A percentile compares a stretch with the other conserved stretches of the same genome.
phyloP scores from a whole-genome alignment of 2,888 invertebrate genomes.

The Troilus luridus region DNA sequence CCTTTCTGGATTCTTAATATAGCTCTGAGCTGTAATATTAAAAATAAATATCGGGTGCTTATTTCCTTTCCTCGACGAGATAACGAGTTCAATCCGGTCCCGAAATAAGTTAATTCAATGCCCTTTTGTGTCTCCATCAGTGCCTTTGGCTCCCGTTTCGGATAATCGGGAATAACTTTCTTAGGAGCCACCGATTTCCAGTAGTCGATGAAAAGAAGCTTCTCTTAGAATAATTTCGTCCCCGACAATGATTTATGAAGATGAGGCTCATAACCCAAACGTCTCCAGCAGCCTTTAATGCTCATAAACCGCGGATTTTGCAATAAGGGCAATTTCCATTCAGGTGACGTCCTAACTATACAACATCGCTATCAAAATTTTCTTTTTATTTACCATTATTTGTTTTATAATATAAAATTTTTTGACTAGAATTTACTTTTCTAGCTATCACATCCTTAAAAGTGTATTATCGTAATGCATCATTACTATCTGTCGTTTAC shows the following conservation, averaged over 20 bases:
- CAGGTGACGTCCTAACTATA: neutral
- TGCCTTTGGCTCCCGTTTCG: neutral
- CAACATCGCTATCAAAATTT: neutral
- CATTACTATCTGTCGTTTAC: too few relatives aligned
- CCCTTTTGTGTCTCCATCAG: neutral
- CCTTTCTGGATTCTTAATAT: too few relatives aligned
- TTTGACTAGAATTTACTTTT: too few relatives aligned
- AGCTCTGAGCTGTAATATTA: neutral
- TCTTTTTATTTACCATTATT: neutral
- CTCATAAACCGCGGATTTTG: neutral
- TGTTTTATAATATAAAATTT: neutral
- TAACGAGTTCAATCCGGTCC: constrained; percentile 23
- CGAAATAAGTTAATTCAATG: neutral
- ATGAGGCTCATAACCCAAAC: neutral
- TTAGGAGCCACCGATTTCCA: neutral
- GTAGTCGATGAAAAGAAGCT: neutral
- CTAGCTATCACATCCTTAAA: too few relatives aligned
- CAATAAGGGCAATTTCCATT: neutral
- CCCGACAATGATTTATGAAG: neutral
- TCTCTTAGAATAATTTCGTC: neutral
- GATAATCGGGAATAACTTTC: constrained; percentile 5
- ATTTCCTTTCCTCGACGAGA: neutral
- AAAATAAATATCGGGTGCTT: neutral
- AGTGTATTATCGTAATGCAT: too few relatives aligned
- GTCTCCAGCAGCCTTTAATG: neutral